These are phyloP conservation scores for Astropecten irregularis DNA, from an alignment of 53 echinoderm and acorn worm species.

Conservation along the genomic window DNA sequence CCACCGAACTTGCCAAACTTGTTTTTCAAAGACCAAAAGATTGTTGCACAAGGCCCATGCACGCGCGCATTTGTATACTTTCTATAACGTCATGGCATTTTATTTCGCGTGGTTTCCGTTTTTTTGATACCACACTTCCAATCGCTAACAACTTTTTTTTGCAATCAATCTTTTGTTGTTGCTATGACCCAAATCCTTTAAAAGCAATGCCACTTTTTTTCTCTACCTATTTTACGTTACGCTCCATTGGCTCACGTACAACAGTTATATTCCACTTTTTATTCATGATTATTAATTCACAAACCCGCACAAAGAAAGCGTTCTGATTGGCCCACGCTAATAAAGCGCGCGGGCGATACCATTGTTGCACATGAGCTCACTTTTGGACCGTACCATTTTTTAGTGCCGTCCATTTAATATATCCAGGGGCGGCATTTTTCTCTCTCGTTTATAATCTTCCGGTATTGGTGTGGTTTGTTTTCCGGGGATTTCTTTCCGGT, in stretches of 20 bases:
- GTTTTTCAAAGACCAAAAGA: too few relatives aligned
- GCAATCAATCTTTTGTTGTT: too few relatives aligned
- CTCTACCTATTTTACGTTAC: background rate
- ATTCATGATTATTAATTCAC: too few relatives aligned
- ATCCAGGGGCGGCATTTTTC: constrained; percentile 20
- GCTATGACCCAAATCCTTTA: too few relatives aligned
- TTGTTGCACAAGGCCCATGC: too few relatives aligned
- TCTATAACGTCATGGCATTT: too few relatives aligned
- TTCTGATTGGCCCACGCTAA: background rate
- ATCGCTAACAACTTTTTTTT: too few relatives aligned
- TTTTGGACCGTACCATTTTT: constrained; percentile 20
- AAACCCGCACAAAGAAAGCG: background rate
- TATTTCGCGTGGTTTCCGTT: too few relatives aligned
- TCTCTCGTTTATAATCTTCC: constrained; percentile 32
- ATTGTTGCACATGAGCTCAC: background rate
- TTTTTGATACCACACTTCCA: too few relatives aligned
- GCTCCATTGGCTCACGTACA: background rate
- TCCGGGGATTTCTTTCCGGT: constrained; percentile 15
- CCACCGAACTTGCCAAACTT: too few relatives aligned
- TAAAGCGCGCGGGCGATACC: background rate
- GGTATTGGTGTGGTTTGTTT: background rate
- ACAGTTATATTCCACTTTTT: constrained; percentile 38
- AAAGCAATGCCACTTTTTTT: background rate
- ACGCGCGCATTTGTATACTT: too few relatives aligned
- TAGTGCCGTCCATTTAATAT: background rate